A percentile compares a stretch with the other conserved stretches of the same genome.
phyloP scores from a whole-genome alignment of 2,797 vertebrate species.

The Chiloscyllium punctatum region DNA sequence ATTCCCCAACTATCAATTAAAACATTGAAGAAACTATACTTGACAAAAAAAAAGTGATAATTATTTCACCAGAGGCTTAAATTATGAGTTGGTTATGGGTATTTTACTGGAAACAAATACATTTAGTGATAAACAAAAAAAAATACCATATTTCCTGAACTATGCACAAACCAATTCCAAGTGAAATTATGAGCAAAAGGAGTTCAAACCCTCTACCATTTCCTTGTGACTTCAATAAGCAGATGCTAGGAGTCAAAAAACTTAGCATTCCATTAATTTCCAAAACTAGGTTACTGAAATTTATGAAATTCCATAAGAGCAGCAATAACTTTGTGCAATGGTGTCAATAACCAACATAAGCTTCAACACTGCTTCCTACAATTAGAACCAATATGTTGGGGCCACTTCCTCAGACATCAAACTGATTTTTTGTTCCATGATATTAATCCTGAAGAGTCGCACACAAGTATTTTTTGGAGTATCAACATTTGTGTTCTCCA shows the following conservation, averaged over 20 bases:
- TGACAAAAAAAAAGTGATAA: too few species aligned
- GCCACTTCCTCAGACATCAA: not conserved
- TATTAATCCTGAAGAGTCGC: not conserved
- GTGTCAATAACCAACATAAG: not conserved
- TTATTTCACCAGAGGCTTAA: not conserved
- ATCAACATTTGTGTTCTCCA: not conserved
- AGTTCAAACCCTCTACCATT: not conserved
- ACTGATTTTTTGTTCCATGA: not conserved
- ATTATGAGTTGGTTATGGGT: not conserved
- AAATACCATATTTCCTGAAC: not conserved
- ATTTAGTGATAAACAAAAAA: not conserved
- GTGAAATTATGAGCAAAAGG: not conserved
- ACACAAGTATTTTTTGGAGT: not conserved
- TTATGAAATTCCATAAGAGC: not conserved
- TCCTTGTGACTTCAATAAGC: not conserved
- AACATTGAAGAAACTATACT: not conserved
- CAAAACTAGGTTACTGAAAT: not conserved
- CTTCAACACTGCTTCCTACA: not conserved
- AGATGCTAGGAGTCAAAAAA: not conserved
- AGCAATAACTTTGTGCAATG: not conserved
- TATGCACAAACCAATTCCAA: not conserved
- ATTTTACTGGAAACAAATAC: not conserved
- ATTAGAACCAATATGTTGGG: not conserved
- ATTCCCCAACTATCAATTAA: not conserved
- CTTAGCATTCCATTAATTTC: not conserved